Conservation (phyloP, 2,888 invertebrate genomes). For the Corythucha ciliata region DNA sequence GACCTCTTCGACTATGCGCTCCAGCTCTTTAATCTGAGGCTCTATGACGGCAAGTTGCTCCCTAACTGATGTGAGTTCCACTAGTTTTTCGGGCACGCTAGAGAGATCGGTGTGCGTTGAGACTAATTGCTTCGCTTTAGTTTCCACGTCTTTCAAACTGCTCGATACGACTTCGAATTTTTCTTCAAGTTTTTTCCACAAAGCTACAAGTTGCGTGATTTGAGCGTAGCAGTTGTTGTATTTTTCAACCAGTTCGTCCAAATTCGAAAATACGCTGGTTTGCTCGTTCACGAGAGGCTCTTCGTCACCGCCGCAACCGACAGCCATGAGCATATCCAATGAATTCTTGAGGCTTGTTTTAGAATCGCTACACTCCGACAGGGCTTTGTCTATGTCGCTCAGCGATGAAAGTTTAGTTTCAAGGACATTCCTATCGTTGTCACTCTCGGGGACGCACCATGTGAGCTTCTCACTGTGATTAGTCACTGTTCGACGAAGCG, state of each 20-base stretch:
- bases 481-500: constrained; percentile 68
- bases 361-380: constrained; percentile 59
- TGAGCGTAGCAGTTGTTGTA: constrained; percentile 52
- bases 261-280: constrained; percentile 58
- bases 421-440: constrained; percentile 82
- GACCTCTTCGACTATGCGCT: constrained; percentile 60
- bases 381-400: constrained; percentile 61
- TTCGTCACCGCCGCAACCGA: constrained; percentile 62
- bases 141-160: constrained; percentile 73
- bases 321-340: constrained; percentile 57
- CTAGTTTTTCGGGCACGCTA: constrained; percentile 58
- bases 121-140: constrained; percentile 58
- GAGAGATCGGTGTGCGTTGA: constrained; percentile 59
- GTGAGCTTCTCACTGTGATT: constrained; percentile 78
- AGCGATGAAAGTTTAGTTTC: constrained; percentile 81
- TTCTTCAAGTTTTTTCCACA: constrained; percentile 74
- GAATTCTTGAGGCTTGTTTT: constrained; percentile 61
- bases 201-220: constrained; percentile 58
- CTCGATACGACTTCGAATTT: constrained; percentile 62
- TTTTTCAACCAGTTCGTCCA: constrained; percentile 58
- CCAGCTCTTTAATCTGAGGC: constrained; percentile 56
- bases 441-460: constrained; percentile 84
- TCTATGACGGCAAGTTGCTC: constrained; percentile 56
- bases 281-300: constrained; percentile 59
- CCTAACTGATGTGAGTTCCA: constrained; percentile 54